Evolutionary conservation across 2,888 invertebrate genomes (phyloP), one percentile per base, ranked within the genome.

Genomic region (Idaea biselata): DNA sequence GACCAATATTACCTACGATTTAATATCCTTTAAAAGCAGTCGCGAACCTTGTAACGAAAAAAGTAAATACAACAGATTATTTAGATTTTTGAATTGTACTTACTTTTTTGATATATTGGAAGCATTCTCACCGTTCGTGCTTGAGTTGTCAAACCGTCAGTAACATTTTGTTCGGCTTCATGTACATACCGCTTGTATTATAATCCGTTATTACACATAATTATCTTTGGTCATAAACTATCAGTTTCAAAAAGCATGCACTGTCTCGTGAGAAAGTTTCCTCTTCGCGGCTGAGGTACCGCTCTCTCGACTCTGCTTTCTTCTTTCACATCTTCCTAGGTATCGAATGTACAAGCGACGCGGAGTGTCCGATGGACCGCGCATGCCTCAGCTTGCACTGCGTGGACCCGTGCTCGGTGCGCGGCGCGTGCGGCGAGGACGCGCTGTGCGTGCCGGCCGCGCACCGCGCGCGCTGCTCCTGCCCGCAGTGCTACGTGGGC

Each of bases 381-480:
- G 96, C 97, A 87, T 98, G 98, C 94, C 95, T 97, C 92, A 96
- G 96, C 93, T 95, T 96, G 91, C 96, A 96, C 93, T 98, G 98
- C 92, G 94, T 96, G 91, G 97, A 98, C 92, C 98, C 97, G 73
- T 98, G 98, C 93, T 95, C 95, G 82, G 94, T 97, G 82, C 95
- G 97, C 78, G 97, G 96, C 79, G 96, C 96, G 74, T 98, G 98
- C 87, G 98, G 98, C 74, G 94, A 95, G 80, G 97, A 97, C 89
- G 97, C 98, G 69, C 94, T 97, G 69, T 98, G 98, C 88, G 95
- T 95, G 80, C 96, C 97, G 65, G 94, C 97, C 71, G 93, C 96
- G 83, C 98, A 98, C 91, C 95, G 96, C 80, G 96, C 97, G 58
- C 95, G 96, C 79, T 98, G 98, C 87, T 95, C 96, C 64, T 98